A percentile compares a stretch with the other conserved stretches of the same genome.
Conservation (phyloP, 2,113 vertebrate species). For the Calidris pygmaea region DNA sequence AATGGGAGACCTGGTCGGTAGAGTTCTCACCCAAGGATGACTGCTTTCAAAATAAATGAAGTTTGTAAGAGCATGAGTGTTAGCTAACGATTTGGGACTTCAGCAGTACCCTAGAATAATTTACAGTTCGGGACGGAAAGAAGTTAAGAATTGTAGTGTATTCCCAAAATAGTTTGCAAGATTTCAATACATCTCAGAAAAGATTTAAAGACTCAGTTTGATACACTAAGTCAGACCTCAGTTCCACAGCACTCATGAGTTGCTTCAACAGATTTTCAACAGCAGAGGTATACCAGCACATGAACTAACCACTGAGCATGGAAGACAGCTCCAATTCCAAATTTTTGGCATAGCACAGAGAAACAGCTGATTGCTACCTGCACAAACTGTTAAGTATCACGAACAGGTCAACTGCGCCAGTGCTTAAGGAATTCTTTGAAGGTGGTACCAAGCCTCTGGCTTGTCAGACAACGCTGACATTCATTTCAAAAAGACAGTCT, state of each 20-base stretch:
- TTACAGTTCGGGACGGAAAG: background rate
- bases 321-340: background rate
- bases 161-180: background rate
- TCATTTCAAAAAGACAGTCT: background rate
- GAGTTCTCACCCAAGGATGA: background rate
- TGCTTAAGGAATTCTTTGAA: background rate
- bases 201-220: background rate
- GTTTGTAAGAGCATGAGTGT: accelerated
- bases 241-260: background rate
- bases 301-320: background rate
- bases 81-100: background rate
- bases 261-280: background rate
- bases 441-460: background rate
- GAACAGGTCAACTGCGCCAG: background rate
- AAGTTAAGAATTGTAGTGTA: background rate
- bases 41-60: background rate
- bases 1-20: background rate
- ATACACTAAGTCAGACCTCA: background rate
- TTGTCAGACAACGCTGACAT: accelerated
- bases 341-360: background rate
- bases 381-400: background rate
- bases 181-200: background rate
- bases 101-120: background rate
- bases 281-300: background rate
- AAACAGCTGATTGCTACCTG: background rate